phyloP scores from a whole-genome alignment of 2,888 invertebrate species.

The Nephrotoma appendiculata region DNA sequence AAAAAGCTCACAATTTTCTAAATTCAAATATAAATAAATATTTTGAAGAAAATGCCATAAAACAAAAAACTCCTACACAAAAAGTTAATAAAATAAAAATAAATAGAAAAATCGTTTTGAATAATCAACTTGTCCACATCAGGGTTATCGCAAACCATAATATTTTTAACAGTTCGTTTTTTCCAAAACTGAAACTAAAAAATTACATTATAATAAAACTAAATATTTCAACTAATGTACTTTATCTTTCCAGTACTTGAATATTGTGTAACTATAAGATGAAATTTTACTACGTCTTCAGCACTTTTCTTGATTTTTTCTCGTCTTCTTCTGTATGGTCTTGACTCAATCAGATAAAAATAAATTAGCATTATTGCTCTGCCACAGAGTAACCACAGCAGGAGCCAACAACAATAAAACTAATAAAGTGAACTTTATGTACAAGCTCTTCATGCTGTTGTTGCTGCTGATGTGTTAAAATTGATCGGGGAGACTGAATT shows the following conservation, averaged over 20 bases:
- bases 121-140: background rate
- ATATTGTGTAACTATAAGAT: background rate
- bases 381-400: background rate
- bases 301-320: background rate
- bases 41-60: background rate
- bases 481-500: background rate
- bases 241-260: background rate
- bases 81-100: background rate
- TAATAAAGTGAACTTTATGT: background rate
- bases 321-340: background rate
- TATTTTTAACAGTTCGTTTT: background rate
- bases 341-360: background rate
- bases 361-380: background rate
- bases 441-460: background rate
- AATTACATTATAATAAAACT: background rate
- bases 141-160: background rate
- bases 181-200: background rate
- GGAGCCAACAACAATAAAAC: background rate
- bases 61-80: background rate
- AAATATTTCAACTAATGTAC: background rate
- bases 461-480: background rate
- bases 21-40: background rate
- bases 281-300: background rate
- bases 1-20: background rate
- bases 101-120: background rate